A percentile compares a stretch with the other conserved stretches of the same genome.
Conservation (phyloP, 2,113 vertebrate species). For the Phyllopteryx taeniolatus region DNA sequence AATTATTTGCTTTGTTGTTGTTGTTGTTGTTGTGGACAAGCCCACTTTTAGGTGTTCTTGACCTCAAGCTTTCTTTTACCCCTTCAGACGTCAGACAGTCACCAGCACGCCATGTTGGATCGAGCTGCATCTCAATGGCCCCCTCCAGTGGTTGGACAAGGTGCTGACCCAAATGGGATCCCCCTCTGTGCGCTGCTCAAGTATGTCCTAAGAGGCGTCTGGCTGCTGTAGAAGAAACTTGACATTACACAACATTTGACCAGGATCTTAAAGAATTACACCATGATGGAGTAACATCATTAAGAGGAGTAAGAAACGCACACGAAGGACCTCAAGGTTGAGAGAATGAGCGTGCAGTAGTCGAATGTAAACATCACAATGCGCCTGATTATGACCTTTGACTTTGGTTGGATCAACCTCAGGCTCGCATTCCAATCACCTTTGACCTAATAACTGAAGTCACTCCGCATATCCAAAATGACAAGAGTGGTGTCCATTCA, state of each 20-base stretch:
- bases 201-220: slow-evolving; percentile 85
- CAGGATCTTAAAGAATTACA: slow-evolving; percentile 34
- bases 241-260: slow-evolving; percentile 39
- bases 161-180: slow-evolving; percentile 99
- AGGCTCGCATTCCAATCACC: slow-evolving; percentile 38
- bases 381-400: slow-evolving; percentile 14
- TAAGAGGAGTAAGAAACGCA: slow-evolving; percentile 13
- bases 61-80: slow-evolving; percentile 1
- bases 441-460: slow-evolving; percentile 23
- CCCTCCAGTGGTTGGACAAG: slow-evolving; percentile 98
- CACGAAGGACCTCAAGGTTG: slow-evolving; percentile 15
- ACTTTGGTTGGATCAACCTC: slow-evolving; percentile 28
- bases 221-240: slow-evolving; percentile 17
- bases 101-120: slow-evolving; percentile 99
- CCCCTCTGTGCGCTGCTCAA: slow-evolving; percentile 95
- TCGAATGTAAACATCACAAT: slow-evolving; percentile 30
- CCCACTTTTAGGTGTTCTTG: background rate
- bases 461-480: slow-evolving; percentile 30
- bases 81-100: slow-evolving; percentile 88
- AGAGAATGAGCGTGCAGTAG: slow-evolving; percentile 13
- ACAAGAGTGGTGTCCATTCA: slow-evolving; percentile 11
- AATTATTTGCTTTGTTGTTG: background rate
- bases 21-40: background rate
- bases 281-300: slow-evolving; percentile 27
- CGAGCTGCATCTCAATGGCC: slow-evolving; percentile 96